A percentile compares a stretch with the other conserved stretches of the same genome.
These are phyloP conservation scores for Hemithea aestivaria DNA, from an alignment of 2,888 invertebrate genomes.

Conservation along the genomic window DNA sequence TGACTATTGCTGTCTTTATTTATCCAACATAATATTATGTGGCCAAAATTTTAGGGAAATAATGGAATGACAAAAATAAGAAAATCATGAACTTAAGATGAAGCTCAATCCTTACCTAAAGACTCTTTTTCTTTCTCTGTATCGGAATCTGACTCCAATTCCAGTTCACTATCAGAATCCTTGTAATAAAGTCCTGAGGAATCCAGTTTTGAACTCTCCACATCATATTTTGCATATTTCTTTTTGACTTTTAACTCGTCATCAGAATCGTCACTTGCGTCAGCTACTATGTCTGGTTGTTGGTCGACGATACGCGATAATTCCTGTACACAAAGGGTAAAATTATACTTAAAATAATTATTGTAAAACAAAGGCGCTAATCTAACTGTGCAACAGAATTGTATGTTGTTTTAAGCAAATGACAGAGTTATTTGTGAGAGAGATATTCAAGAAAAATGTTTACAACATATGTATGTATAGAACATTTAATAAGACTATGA, in stretches of 20 bases:
- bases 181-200: slow-evolving; percentile 85
- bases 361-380: no score
- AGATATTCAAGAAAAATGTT: no score
- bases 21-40: no score
- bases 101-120: slow-evolving; percentile 57
- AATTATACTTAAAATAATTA: background rate
- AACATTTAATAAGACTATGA: no score
- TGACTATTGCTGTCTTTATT: no score
- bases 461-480: no score
- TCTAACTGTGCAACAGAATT: no score
- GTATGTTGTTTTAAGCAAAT: no score
- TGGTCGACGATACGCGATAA: slow-evolving; percentile 79
- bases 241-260: slow-evolving; percentile 73
- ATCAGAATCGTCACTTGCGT: slow-evolving; percentile 82
- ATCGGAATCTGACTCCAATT: slow-evolving; percentile 79
- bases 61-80: no score
- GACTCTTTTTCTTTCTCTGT: slow-evolving; percentile 76
- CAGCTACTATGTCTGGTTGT: slow-evolving; percentile 82
- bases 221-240: slow-evolving; percentile 81
- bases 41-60: no score
- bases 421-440: no score
- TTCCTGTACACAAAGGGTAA: slow-evolving; percentile 50
- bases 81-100: no score
- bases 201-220: slow-evolving; percentile 82
- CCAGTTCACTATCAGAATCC: slow-evolving; percentile 81